Percentiles rank a stretch among this genome's conserved stretches.
These are phyloP conservation scores for Lytechinus pictus DNA, from an alignment of 35 echinoderm and acorn worm species.

Conservation along the genomic window DNA sequence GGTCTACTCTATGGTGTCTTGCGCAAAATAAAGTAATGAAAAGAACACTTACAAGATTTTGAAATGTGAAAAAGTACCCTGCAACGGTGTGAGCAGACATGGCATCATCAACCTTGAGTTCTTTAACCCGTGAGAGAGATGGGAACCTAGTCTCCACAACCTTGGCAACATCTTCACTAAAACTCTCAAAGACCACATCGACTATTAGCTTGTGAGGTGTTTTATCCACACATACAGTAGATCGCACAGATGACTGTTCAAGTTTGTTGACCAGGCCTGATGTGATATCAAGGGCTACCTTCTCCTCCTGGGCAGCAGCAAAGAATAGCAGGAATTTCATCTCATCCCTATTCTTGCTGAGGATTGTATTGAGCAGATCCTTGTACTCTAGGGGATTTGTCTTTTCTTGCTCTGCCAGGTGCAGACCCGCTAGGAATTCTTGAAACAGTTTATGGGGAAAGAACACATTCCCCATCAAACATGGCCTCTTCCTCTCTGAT, in stretches of 20 bases:
- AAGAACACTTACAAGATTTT: not conserved
- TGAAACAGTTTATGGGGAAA: slow-evolving; percentile 24
- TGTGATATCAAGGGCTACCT: not conserved
- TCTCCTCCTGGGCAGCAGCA: not conserved
- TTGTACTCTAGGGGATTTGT: slow-evolving; percentile 10
- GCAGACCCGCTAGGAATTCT: not conserved
- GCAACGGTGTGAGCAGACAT: not conserved
- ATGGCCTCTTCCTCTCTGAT: not conserved
- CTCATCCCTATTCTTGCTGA: not conserved
- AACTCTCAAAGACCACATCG: not conserved
- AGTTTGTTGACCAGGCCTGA: not conserved
- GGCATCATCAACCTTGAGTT: not conserved
- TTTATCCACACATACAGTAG: not conserved
- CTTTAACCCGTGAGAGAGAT: not conserved
- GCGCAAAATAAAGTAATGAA: no score
- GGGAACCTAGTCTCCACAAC: not conserved
- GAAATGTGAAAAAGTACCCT: not conserved
- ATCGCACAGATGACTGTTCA: not conserved
- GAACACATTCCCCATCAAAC: not conserved
- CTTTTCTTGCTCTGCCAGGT: not conserved
- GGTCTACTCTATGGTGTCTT: no score
- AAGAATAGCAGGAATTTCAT: not conserved
- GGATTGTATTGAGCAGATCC: not conserved
- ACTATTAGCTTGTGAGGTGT: not conserved
- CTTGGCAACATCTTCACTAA: not conserved